Evolutionary conservation across 2,113 vertebrate species (phyloP).

Genomic region (Catagonus wagneri): DNA sequence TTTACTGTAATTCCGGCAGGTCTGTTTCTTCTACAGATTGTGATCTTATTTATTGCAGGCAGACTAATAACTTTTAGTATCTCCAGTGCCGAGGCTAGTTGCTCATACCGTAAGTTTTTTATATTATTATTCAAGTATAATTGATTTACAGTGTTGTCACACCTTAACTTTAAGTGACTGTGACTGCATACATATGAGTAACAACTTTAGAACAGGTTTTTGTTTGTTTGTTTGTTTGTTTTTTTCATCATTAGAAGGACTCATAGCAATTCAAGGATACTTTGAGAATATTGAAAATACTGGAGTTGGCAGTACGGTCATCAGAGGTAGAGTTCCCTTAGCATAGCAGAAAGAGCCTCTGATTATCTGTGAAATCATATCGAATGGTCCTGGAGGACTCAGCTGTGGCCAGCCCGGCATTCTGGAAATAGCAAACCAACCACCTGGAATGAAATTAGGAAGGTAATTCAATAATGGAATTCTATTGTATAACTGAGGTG

Average conservation of each 20-base stretch:
- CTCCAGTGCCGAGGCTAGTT: background rate
- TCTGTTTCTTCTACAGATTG: background rate
- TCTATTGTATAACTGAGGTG: background rate
- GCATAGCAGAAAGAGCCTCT: background rate
- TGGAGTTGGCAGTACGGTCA: background rate
- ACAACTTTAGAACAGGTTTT: background rate
- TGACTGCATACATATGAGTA: background rate
- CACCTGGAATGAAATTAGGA: background rate
- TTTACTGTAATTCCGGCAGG: background rate
- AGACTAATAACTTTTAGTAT: background rate
- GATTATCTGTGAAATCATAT: background rate
- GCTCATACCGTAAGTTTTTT: background rate
- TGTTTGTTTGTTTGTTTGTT: background rate
- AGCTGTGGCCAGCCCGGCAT: background rate
- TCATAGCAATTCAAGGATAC: background rate
- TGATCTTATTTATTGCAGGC: background rate
- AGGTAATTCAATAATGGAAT: background rate
- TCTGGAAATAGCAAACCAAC: background rate
- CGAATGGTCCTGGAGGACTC: background rate
- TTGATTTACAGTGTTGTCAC: background rate
- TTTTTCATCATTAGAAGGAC: background rate
- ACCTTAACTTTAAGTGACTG: background rate
- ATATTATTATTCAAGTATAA: too few relatives aligned
- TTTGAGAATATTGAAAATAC: background rate
- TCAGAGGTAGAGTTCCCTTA: background rate